Evolutionary conservation across 2,113 vertebrate genomes (phyloP), one percentile per base, ranked within the genome.

Genomic region (Salvelinus fontinalis): DNA sequence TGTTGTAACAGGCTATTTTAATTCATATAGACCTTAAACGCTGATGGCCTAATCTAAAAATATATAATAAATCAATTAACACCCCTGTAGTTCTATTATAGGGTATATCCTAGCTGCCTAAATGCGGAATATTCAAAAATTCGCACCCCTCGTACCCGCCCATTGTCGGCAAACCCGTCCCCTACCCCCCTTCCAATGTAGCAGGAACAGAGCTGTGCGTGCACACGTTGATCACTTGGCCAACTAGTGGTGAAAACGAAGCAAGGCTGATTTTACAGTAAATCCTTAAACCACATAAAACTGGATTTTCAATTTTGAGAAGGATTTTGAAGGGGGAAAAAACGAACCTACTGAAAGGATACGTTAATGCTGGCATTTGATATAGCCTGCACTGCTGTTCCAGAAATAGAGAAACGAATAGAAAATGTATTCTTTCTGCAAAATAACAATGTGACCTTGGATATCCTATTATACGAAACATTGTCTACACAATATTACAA

Each of bases 371-470:
- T 86, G 82, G 83, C 86, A 54, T 62, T 70, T 68, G 60, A 85
- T 84, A 83, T 81, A 44, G 39, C 39, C 39, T 44, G 78, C 83
- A 86, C 65, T 48, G 54, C 48, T 67, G 73, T 85, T 85, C 73
- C 74, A 84, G 69, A 67, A 49, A 79, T 20, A 77, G 26, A 67
- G 27, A 48, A 31, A 62, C 5, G 14, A 68, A 59, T n/a, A 7
- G 34, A 71, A 70, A 20, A 65, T 22, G 5, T 49, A 24, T 7
- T 16, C 20, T 48, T 5, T 29, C 67, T n/a, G 2, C 66, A 70
- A 67, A 87, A 77, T 65, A 86, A 73, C 77, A 82, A 84, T 73
- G 59, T 89, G 90, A 92, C 90, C 89, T 90, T 90, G 90, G 76
- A 0, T 86, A 86, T 91, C 87, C 85, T 87, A 85, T 88, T 89